Conservation (phyloP, 2,113 vertebrate genomes). For the Gopherus evgoodei region DNA sequence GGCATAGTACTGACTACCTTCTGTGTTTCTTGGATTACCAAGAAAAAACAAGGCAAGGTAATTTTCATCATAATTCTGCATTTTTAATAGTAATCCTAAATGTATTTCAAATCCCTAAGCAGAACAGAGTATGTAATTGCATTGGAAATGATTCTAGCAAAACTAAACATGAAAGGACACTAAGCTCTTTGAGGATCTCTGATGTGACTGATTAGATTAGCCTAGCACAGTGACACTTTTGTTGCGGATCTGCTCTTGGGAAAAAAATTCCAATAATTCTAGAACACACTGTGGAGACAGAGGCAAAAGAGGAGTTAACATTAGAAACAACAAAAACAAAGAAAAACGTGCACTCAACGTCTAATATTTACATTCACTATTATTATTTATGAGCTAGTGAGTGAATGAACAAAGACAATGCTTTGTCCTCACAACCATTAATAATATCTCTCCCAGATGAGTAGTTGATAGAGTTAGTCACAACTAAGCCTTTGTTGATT, state of each 20-base stretch:
- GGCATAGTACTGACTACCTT: not conserved
- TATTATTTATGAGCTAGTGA: not conserved
- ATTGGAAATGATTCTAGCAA: constrained; percentile 27
- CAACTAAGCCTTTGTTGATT: not conserved
- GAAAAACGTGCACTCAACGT: not conserved
- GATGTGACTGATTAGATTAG: constrained; percentile 17
- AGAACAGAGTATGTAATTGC: not conserved
- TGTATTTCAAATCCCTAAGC: constrained; percentile 18
- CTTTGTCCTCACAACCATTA: not conserved
- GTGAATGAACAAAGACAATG: not conserved
- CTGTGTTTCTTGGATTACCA: constrained; percentile 26
- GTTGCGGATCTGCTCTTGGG: not conserved
- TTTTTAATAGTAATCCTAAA: constrained; percentile 1
- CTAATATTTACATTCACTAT: not conserved
- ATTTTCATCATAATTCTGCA: constrained; percentile 22
- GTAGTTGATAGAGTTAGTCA: not conserved
- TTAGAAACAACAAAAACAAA: not conserved
- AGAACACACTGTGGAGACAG: not conserved
- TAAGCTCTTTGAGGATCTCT: not conserved
- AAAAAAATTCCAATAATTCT: not conserved
- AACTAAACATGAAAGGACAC: constrained; percentile 29
- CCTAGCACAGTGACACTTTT: not conserved
- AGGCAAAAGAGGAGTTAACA: not conserved
- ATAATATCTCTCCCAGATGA: not conserved
- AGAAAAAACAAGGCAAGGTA: constrained; percentile 31